Evolutionary conservation across 2,797 vertebrate genomes (phyloP).

Genomic region (Enteromius paludinosus): DNA sequence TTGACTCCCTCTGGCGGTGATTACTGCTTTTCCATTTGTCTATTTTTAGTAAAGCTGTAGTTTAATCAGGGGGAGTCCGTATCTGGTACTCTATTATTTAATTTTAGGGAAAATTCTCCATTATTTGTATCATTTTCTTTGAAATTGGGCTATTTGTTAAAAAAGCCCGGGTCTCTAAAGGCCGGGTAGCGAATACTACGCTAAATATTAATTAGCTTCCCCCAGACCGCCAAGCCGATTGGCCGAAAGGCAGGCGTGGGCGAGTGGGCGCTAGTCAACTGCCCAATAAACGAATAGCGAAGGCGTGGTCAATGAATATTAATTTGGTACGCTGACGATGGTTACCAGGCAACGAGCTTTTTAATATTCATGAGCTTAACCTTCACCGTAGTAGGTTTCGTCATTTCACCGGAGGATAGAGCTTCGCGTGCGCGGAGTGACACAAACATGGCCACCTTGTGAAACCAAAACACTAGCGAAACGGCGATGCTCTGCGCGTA

Average conservation of each 20-base stretch:
- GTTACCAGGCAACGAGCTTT: not conserved
- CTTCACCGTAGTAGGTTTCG: conserved; percentile 17
- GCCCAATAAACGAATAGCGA: not conserved
- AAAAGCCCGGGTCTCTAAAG: not conserved
- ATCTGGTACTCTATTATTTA: conserved; percentile 40
- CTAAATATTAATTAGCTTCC: not conserved
- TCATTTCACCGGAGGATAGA: conserved; percentile 18
- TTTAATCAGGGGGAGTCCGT: conserved; percentile 22
- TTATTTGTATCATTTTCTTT: not conserved
- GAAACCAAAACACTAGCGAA: conserved; percentile 33
- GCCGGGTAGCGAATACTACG: not conserved
- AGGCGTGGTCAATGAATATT: conserved; percentile 1
- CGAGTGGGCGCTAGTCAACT: not conserved
- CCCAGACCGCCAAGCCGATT: not conserved
- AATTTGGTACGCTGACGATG: not conserved
- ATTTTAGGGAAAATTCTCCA: not conserved
- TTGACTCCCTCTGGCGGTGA: conserved; percentile 51
- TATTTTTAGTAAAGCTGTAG: conserved; percentile 57
- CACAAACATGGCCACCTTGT: conserved; percentile 52
- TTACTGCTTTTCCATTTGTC: conserved; percentile 4
- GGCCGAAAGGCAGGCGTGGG: not conserved
- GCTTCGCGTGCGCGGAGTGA: conserved; percentile 30
- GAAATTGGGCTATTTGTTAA: not conserved
- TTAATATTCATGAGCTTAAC: conserved; percentile 6
- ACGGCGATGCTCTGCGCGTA: not conserved